These are phyloP conservation scores for Aphelinus atriplicis DNA, from an alignment of 1,140 invertebrate genomes.

Conservation along the genomic window DNA sequence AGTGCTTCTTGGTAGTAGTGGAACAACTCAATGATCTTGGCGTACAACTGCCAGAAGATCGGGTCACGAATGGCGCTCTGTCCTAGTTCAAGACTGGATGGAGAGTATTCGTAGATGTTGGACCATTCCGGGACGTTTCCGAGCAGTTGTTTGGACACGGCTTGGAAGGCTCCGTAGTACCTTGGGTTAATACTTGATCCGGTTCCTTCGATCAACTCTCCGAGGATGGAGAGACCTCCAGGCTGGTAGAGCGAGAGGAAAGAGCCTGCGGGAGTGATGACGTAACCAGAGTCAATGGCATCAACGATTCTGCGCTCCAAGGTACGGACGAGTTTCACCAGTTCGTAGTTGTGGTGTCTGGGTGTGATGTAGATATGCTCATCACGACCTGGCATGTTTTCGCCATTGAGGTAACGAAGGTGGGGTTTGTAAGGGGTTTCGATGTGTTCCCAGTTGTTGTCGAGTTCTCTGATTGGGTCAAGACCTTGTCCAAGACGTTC, in stretches of 20 bases:
- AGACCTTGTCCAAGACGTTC: slow-evolving; percentile 66
- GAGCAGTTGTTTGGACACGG: slow-evolving; percentile 70
- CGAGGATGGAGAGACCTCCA: slow-evolving; percentile 65
- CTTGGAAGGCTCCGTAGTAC: slow-evolving; percentile 69
- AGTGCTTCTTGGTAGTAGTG: slow-evolving; percentile 69
- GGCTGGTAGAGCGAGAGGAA: slow-evolving; percentile 61
- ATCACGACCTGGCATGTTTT: slow-evolving; percentile 70
- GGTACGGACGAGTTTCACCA: slow-evolving; percentile 62
- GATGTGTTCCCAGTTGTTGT: slow-evolving; percentile 64
- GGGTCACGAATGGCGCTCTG: slow-evolving; percentile 66
- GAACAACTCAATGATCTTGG: slow-evolving; percentile 65
- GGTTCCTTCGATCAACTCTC: slow-evolving; percentile 64
- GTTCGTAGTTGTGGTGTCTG: slow-evolving; percentile 62
- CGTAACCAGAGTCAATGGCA: slow-evolving; percentile 72
- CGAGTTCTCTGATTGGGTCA: slow-evolving; percentile 54
- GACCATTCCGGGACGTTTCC: slow-evolving; percentile 58
- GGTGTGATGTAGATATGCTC: slow-evolving; percentile 68
- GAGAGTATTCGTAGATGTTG: slow-evolving; percentile 60
- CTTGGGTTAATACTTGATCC: slow-evolving; percentile 63
- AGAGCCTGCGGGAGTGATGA: slow-evolving; percentile 64
- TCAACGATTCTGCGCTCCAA: slow-evolving; percentile 72
- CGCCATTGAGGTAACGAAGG: slow-evolving; percentile 71
- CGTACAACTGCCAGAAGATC: slow-evolving; percentile 66
- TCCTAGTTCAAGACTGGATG: slow-evolving; percentile 64
- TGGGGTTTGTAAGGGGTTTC: slow-evolving; percentile 71